phyloP scores from a whole-genome alignment of 2,113 vertebrate genomes.

The Diadophis punctatus region DNA sequence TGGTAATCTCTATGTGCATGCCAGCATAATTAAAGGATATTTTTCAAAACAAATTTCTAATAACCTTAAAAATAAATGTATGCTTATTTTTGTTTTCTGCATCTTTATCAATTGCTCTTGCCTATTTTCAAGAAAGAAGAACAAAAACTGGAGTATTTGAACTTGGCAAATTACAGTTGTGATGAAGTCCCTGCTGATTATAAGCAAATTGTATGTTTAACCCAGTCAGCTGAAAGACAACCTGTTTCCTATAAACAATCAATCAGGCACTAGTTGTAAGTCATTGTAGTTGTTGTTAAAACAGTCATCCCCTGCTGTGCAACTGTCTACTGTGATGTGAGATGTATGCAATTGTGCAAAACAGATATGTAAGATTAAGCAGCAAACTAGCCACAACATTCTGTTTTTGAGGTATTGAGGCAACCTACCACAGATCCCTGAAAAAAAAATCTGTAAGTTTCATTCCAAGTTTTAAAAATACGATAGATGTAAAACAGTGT shows the following conservation, averaged over 20 bases:
- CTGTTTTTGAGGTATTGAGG: not conserved
- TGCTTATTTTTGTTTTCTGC: constrained; percentile 5
- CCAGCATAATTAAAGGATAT: constrained; percentile 6
- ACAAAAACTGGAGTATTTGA: constrained; percentile 51
- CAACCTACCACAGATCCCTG: not conserved
- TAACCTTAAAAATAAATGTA: constrained; percentile 36
- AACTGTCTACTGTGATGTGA: not conserved
- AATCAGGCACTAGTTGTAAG: constrained; percentile 13
- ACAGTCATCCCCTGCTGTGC: too few species aligned
- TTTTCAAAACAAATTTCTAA: constrained; percentile 15
- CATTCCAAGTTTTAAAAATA: not conserved
- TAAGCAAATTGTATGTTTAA: constrained; percentile 51
- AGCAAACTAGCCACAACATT: not conserved
- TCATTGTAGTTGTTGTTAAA: not conserved
- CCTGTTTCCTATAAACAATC: constrained; percentile 34
- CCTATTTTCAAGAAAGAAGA: constrained; percentile 47
- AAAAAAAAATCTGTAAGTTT: not conserved
- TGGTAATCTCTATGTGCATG: not conserved
- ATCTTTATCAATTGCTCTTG: constrained; percentile 36
- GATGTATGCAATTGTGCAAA: not conserved
- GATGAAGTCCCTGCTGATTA: constrained; percentile 36
- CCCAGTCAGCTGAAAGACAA: constrained; percentile 41
- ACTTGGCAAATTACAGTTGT: constrained; percentile 52
- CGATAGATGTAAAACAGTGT: not conserved
- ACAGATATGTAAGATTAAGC: not conserved